Evolutionary conservation across 2,113 vertebrate genomes (phyloP), one percentile per base, ranked within the genome.

Genomic region (Tinamus guttatus): DNA sequence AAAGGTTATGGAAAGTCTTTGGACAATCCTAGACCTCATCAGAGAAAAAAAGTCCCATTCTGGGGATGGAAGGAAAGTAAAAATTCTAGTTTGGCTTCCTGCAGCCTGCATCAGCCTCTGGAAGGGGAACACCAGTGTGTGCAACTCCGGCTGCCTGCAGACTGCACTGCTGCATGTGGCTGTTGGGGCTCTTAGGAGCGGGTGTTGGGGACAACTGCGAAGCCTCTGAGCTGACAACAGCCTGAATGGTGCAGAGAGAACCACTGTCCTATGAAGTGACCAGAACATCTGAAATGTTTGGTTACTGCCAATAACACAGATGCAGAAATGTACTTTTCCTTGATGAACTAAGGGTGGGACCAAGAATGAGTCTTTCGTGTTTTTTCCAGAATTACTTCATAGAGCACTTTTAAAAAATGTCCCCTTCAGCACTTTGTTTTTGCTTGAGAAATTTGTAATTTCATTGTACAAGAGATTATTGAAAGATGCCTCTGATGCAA

Each of bases 81-180:
- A 71, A 79, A 51, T 13, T 5, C 9, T 68, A 19, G 5, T 54
- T 85, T 67, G 59, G 27, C 4, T 75, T 41, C 15, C 11, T 88
- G 64, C 58, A 87, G 34, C 5, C 76, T 59, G 30, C 6, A 5
- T 17, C 21, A 30, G 4, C 22, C 62, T 59, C 5, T 0, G 4
- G 79, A 54, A 21, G 2, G 8, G n/a, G 52, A 77, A 10, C 11
- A 24, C 5, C 13, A 15, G 67, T 0, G 10, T 21, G 65, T 19
- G 51, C 0, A 0, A 5, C 6, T 14, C 40, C 0, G 4, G 12
- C 16, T 32, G 21, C n/a, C 68, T 84, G 68, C 62, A 24, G 24
- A 21, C 25, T 34, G 22, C 74, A 45, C 58, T 9, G 11, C 19
- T 13, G 40, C 18, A 22, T 36, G 32, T 45, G 69, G 4, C 45